These are phyloP conservation scores for Lophochroa leadbeateri DNA, from an alignment of 2,113 vertebrate genomes.

Conservation along the genomic window DNA sequence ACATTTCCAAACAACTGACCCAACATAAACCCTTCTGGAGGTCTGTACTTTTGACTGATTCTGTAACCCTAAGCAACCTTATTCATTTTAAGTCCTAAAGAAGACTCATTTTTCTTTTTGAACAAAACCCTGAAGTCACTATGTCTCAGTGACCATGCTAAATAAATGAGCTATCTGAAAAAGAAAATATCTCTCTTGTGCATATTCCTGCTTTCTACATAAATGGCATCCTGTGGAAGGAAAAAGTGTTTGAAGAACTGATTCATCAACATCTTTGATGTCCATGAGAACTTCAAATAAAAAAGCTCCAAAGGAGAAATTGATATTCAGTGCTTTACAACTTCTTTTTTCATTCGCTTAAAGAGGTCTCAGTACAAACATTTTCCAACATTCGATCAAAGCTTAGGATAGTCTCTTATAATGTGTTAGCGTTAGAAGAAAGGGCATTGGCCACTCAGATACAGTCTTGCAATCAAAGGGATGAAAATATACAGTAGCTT, in stretches of 20 bases:
- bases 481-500: slow-evolving; percentile 3
- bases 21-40: background rate
- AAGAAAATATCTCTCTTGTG: background rate
- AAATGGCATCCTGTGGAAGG: background rate
- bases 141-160: background rate
- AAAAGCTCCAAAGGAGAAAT: background rate
- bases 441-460: background rate
- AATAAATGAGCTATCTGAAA: background rate
- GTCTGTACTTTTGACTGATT: background rate
- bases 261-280: slow-evolving; percentile 37
- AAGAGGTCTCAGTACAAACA: slow-evolving; percentile 7
- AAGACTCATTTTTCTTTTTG: background rate
- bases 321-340: slow-evolving; percentile 10
- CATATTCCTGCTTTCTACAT: background rate
- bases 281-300: slow-evolving; percentile 4
- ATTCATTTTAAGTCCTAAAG: background rate
- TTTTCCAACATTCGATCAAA: background rate
- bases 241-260: background rate
- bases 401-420: background rate
- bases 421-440: background rate
- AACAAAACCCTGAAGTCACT: background rate
- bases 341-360: background rate
- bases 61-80: background rate
- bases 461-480: background rate
- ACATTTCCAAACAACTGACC: background rate